phyloP scores from a whole-genome alignment of 2,113 vertebrate genomes.

The Thryonomys swinderianus region DNA sequence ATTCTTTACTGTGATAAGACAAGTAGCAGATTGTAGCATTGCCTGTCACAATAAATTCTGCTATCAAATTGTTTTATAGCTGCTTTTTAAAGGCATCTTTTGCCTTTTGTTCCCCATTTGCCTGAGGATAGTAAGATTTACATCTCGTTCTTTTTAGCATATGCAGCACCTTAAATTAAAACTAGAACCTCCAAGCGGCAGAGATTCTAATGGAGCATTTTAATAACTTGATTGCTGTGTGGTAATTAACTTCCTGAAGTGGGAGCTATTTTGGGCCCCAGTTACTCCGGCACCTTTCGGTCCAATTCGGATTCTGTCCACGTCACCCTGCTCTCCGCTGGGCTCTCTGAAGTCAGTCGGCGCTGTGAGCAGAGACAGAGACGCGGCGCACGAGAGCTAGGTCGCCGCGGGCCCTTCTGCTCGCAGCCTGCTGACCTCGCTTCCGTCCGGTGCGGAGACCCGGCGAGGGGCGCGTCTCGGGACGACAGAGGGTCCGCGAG shows the following conservation, averaged over 20 bases:
- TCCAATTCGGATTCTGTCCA: conserved; percentile 71
- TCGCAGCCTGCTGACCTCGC: conserved; percentile 60
- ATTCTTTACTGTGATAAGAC: neutral
- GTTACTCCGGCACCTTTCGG: conserved; percentile 60
- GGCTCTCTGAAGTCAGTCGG: conserved; percentile 74
- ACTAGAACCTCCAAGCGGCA: conserved; percentile 55
- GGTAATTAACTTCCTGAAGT: conserved; percentile 66
- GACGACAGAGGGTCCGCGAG: too few species aligned
- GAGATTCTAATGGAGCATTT: conserved; percentile 54
- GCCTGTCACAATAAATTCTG: neutral
- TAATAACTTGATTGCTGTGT: conserved; percentile 43
- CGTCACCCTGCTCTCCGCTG: conserved; percentile 16
- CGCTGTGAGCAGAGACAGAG: conserved; percentile 70
- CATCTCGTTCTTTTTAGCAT: conserved; percentile 28
- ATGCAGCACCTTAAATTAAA: conserved; percentile 54
- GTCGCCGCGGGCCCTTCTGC: conserved; percentile 59
- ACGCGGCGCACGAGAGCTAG: conserved; percentile 66
- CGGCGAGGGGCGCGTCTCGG: too few species aligned
- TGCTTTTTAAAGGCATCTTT: conserved; percentile 1
- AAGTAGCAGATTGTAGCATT: neutral
- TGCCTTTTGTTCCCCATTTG: neutral
- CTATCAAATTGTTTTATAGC: neutral
- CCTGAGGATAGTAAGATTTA: neutral
- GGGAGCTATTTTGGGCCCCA: conserved; percentile 69
- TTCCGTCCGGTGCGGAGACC: conserved; percentile 65